Evolutionary conservation across 2,113 vertebrate genomes (phyloP), one percentile per base, ranked within the genome.

Genomic region (Alouatta palliata): DNA sequence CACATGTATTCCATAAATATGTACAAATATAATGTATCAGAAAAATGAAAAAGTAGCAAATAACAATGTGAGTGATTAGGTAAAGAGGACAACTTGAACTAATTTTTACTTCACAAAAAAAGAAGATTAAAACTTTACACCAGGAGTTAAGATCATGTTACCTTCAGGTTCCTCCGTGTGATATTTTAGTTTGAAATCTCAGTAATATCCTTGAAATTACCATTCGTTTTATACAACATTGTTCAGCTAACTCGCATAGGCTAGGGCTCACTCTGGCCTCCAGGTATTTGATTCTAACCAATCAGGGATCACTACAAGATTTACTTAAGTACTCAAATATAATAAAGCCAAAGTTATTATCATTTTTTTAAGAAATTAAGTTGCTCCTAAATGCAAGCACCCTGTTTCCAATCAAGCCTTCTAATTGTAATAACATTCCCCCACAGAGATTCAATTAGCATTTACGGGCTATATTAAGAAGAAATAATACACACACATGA

Each of bases 31-130:
- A 68, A 68, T 6, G 6, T 68, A 68, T 68, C 64, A 7, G 19
- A 68, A 32, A 68, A 68, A 30, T 90, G 77, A 80, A 66, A 75
- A 77, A 87, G 27, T 27, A 79, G n/a, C 21, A 5, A 80, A 25
- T 70, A 77, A 73, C 8, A 76, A 21, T 70, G 37, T 81, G 43
- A 80, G 5, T 10, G 70, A 27, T 79, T 82, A 77, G 20, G 14
- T 75, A 91, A 95, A 90, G 56, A 68, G 16, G 23, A 90, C 47
- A 94, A 21, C 13, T 76, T 93, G 8, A 77, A 40, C 8, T 66
- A 66, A 84, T 96, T 93, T 98, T 98, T 90, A 80, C 16, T 45
- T 73, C 45, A 71, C 35, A 94, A 81, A 9, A 30, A 96, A 84
- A 85, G 17, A 37, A 70, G 6, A 6, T 49, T 96, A 61, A 86